phyloP scores from a whole-genome alignment of 1,140 invertebrate genomes.

The Philotrypesis tridentata region DNA sequence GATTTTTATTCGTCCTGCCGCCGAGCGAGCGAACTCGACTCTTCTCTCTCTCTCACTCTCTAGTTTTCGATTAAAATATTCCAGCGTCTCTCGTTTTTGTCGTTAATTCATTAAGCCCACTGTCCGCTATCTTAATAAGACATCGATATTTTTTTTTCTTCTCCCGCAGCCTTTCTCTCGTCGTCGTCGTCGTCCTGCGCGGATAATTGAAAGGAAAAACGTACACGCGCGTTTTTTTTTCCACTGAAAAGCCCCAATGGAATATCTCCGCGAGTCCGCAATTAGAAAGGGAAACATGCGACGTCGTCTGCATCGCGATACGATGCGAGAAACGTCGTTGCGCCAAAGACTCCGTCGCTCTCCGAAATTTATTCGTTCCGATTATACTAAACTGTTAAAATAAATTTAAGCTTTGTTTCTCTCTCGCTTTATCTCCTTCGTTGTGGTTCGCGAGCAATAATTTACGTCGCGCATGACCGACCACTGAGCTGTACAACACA shows the following conservation, averaged over 20 bases:
- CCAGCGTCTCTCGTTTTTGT: background rate
- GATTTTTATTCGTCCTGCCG: background rate
- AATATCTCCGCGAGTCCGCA: background rate
- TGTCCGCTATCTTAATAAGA: slow-evolving; percentile 5
- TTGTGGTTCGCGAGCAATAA: slow-evolving; percentile 56
- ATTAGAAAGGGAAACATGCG: slow-evolving; percentile 9
- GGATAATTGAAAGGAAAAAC: slow-evolving; percentile 7
- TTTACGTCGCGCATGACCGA: slow-evolving; percentile 58
- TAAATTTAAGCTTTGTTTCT: slow-evolving; percentile 64
- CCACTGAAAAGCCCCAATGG: background rate
- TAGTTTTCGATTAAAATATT: slow-evolving; percentile 43
- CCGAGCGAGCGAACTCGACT: too few species aligned
- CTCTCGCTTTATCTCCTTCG: slow-evolving; percentile 10
- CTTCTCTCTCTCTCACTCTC: background rate
- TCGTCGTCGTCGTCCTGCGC: background rate
- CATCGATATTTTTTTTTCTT: background rate
- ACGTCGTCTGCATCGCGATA: background rate
- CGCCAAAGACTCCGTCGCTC: slow-evolving; percentile 41
- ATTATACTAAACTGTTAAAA: slow-evolving; percentile 64
- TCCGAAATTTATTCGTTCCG: slow-evolving; percentile 61
- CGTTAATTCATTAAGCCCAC: slow-evolving; percentile 26
- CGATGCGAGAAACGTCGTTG: background rate
- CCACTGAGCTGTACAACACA: slow-evolving; percentile 3
- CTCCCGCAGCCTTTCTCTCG: background rate
- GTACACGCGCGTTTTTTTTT: slow-evolving; percentile 8